Conservation (phyloP, 64 coral and sea anemone species). For the Dendrophyllia cribrosa region DNA sequence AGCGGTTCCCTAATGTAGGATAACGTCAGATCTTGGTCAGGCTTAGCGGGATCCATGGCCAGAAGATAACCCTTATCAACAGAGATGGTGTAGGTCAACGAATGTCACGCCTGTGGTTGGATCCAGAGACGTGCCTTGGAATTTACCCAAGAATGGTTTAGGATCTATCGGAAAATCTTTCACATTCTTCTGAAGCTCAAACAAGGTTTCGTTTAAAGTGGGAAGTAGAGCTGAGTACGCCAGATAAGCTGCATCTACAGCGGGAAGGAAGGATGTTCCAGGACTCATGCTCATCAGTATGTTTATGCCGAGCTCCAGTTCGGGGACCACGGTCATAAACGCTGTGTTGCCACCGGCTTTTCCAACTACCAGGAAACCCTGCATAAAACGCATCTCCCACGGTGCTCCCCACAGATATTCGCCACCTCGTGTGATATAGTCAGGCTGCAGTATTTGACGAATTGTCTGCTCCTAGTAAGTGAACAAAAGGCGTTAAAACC, state of each 20-base stretch:
- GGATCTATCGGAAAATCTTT: conserved; percentile 33
- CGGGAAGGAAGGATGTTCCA: conserved; percentile 16
- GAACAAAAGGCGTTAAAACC: background rate
- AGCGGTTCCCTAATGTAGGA: conserved; percentile 43
- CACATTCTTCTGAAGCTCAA: conserved; percentile 10
- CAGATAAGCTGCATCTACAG: conserved; percentile 46
- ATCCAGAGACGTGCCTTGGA: conserved; percentile 50
- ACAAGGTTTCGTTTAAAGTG: conserved; percentile 48
- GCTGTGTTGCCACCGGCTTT: conserved; percentile 56
- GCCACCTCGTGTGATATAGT: conserved; percentile 39
- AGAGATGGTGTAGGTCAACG: conserved; percentile 24
- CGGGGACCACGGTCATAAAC: conserved; percentile 31
- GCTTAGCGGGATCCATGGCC: background rate
- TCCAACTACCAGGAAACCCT: conserved; percentile 34
- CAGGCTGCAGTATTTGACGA: conserved; percentile 32
- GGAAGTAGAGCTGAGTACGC: conserved; percentile 29
- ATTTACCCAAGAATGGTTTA: conserved; percentile 38
- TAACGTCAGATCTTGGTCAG: conserved; percentile 22
- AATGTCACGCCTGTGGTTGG: conserved; percentile 37
- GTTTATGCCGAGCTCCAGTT: conserved; percentile 56
- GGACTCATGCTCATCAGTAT: conserved; percentile 50
- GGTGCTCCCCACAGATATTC: conserved; percentile 53
- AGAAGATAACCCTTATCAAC: conserved; percentile 19
- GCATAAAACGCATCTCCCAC: conserved; percentile 60
- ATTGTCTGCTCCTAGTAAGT: conserved; percentile 31